Percentiles rank a stretch among this genome's conserved stretches.
Conservation (phyloP, 2,888 invertebrate genomes). For the Dicyrtoma fusca region DNA sequence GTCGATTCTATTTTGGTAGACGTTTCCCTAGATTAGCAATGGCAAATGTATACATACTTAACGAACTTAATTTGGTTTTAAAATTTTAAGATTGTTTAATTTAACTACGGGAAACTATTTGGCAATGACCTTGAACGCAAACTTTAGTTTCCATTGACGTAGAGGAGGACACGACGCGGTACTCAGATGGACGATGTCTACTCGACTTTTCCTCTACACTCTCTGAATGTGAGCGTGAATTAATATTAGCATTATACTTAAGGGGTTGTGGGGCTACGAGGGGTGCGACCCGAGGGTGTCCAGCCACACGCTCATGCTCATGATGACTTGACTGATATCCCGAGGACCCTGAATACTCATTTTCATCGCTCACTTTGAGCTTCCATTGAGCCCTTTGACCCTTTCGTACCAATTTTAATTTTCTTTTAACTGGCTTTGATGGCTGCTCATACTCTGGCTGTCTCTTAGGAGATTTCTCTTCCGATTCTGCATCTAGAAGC, state of each 20-base stretch:
- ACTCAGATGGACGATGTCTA: slow-evolving; percentile 4
- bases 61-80: no score
- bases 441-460: neutral
- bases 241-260: neutral
- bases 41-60: no score
- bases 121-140: slow-evolving; percentile 53
- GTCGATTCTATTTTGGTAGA: no score
- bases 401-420: slow-evolving; percentile 54
- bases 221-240: neutral
- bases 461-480: slow-evolving; percentile 11
- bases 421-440: slow-evolving; percentile 29
- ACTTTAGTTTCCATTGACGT: slow-evolving; percentile 52
- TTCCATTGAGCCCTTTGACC: slow-evolving; percentile 55
- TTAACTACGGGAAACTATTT: slow-evolving; percentile 50
- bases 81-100: no score
- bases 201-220: no score
- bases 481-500: slow-evolving; percentile 41
- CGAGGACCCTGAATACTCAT: neutral
- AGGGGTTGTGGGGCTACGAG: slow-evolving; percentile 22
- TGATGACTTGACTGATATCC: neutral
- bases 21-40: no score
- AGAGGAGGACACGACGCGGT: slow-evolving; percentile 22
- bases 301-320: neutral
- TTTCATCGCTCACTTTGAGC: slow-evolving; percentile 39
- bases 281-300: slow-evolving; percentile 21